Base-by-base conservation (phyloP, 2,888 invertebrate species). In the Bimastos eiseni region DNA sequence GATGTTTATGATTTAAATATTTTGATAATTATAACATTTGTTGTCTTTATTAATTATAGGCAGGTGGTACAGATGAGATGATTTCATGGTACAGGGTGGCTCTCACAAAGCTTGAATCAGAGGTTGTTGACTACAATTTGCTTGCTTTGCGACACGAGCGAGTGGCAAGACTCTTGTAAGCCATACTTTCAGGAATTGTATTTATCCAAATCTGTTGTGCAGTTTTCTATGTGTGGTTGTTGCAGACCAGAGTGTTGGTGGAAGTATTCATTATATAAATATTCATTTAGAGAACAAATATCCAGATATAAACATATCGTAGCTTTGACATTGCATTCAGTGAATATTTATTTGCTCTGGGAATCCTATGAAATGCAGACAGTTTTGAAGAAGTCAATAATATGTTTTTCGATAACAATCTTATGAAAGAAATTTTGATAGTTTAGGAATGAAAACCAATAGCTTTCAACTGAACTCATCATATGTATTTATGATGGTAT, bases 91-190 rank as follows among this genome's bases (percentile, higher is more conserved):
- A 94, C 93, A 94, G 94, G 89, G 92, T 92, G 41, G 93, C 93
- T 17, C 91, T 94, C 55, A 91, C 93, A 19, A 92, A 93, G 88
- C 94, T 94, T 92, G 94, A 94, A 91, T 93, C 94, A 89, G 93
- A 93, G 44, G 93, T 93, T 55, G 91, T 93, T 13, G 94, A 94
- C 92, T 94, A 94, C 90, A 93, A 94, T 89, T 93, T 93, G 83
- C 93, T 94, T 33, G 94, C 94, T 19, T 92, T 94, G 44, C 91
- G 94, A 92, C 94, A 94, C 91, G 94, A 94, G 91, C 94, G 94
- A 93, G 94, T 94, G 49, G 94, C 94, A 89, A 91, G 94, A 90
- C 94, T 94, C 89, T 94, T 94, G 94, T 94, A 92, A 70, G 70
- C 30, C 70, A 70, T 70, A n/a, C 21, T 49, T 49, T 24, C 44